phyloP scores from a whole-genome alignment of 2,113 vertebrate species.

The Trochalopteron elliotii region DNA sequence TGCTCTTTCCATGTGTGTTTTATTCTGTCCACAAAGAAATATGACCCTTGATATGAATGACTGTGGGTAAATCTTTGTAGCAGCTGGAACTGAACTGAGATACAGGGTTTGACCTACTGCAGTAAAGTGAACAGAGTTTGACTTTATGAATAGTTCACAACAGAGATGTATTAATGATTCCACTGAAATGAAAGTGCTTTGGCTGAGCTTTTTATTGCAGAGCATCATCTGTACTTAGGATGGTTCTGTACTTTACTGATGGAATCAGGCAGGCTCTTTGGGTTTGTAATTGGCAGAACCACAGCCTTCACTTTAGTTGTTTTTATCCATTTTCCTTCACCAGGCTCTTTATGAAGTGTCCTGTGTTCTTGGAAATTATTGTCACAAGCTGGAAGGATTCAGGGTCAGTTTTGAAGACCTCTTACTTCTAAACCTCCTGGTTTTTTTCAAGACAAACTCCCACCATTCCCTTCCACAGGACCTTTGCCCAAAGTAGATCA shows the following conservation, averaged over 20 bases:
- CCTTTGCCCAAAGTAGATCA: background rate
- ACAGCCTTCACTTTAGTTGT: background rate
- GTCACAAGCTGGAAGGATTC: background rate
- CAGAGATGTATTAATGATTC: constrained; percentile 11
- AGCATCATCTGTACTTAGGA: background rate
- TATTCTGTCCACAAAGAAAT: background rate
- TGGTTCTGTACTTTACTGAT: background rate
- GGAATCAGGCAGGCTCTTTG: background rate
- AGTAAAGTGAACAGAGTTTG: constrained; percentile 24
- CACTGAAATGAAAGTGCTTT: background rate
- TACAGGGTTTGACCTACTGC: constrained; percentile 12
- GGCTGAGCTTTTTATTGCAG: background rate
- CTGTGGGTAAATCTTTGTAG: constrained; percentile 9
- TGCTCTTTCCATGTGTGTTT: background rate
- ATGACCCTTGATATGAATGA: background rate
- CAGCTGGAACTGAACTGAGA: constrained; percentile 1
- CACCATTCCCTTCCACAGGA: background rate
- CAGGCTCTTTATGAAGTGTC: background rate
- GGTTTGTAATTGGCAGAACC: background rate
- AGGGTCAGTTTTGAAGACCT: background rate
- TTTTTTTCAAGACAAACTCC: background rate
- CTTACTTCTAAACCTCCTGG: background rate
- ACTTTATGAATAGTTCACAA: constrained; percentile 16
- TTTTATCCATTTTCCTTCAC: background rate
- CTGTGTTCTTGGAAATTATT: background rate